Evolutionary conservation across 2,113 vertebrate genomes (phyloP).

Genomic region (Microtus pennsylvanicus): DNA sequence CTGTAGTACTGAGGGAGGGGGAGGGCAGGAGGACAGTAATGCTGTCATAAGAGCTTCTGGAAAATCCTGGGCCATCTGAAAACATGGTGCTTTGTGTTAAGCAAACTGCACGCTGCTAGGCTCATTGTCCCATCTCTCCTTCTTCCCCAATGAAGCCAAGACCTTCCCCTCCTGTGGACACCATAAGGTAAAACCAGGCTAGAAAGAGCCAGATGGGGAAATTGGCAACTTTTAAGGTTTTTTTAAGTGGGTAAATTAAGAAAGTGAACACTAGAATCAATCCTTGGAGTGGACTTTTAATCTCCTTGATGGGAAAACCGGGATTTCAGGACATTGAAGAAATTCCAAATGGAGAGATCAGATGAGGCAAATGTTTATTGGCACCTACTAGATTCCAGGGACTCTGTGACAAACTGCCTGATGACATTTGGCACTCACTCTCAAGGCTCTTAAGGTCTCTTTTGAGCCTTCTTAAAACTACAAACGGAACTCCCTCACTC

Average conservation of each 20-base stretch:
- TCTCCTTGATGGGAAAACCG: constrained; percentile 16
- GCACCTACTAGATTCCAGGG: constrained; percentile 7
- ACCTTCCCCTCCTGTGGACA: neutral
- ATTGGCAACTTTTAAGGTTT: constrained; percentile 6
- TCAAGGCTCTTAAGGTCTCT: neutral
- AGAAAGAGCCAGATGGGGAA: constrained; percentile 24
- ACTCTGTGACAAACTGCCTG: constrained; percentile 35
- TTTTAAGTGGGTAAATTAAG: neutral
- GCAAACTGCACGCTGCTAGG: neutral
- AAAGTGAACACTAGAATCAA: constrained; percentile 36
- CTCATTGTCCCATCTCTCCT: neutral
- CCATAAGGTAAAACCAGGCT: constrained; percentile 34
- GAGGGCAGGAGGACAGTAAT: neutral
- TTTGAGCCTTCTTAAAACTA: neutral
- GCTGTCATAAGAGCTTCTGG: neutral
- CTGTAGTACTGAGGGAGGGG: no score
- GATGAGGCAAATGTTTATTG: constrained; percentile 48
- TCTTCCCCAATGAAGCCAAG: neutral
- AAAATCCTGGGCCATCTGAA: neutral
- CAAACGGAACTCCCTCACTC: neutral
- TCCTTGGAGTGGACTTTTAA: constrained; percentile 57
- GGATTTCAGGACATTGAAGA: constrained; percentile 35
- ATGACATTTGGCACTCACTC: neutral
- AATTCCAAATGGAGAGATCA: constrained; percentile 56
- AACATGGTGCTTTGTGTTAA: neutral